Base-by-base conservation (phyloP, 1,140 invertebrate genomes). In the Hylaeus volcanicus region DNA sequence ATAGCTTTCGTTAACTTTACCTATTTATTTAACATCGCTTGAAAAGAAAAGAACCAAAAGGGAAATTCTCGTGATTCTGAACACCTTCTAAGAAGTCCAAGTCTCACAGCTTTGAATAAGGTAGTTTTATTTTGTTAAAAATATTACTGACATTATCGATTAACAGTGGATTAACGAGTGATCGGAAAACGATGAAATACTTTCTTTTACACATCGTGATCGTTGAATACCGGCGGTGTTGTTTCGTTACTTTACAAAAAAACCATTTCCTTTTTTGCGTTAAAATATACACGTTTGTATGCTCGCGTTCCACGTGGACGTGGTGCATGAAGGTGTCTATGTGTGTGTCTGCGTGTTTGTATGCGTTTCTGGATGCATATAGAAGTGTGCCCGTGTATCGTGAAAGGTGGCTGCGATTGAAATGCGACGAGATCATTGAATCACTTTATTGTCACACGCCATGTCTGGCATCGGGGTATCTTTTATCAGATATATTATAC, bases 361-460 rank as follows among this genome's bases (percentile, higher is more conserved):
- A 26, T 26, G 26, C 26, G 26, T 26, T 26, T 26, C 26, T 26
- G 26, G 26, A 26, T 26, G 5, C 63, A 43, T 48, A 39, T 58
- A 48, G 39, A 60, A 45, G 41, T 45, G 60, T 73, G 51, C 37
- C 14, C 39, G 66, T 64, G 51, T 73, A 51, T 79, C 77, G 77
- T 82, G 79, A 89, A 77, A 79, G 84, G 68, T 79, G 69, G 72
- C 81, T 70, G 69, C 73, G 81, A 89, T 88, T 81, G 56, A 90
- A 90, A 88, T 87, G 81, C 86, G 83, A 84, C 86, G 77, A 85
- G 89, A 91, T 92, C 90, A 91, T 92, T 91, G 91, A 92, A 93
- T 93, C 91, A 93, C 90, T 93, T 92, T 93, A 93, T 93, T 93
- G 91, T 93, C 92, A 93, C 91, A 90, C 91, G 91, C 92, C 92